Evolutionary conservation across 2,113 vertebrate species (phyloP), one percentile per base, ranked within the genome.

Genomic region (Silurus glanis): DNA sequence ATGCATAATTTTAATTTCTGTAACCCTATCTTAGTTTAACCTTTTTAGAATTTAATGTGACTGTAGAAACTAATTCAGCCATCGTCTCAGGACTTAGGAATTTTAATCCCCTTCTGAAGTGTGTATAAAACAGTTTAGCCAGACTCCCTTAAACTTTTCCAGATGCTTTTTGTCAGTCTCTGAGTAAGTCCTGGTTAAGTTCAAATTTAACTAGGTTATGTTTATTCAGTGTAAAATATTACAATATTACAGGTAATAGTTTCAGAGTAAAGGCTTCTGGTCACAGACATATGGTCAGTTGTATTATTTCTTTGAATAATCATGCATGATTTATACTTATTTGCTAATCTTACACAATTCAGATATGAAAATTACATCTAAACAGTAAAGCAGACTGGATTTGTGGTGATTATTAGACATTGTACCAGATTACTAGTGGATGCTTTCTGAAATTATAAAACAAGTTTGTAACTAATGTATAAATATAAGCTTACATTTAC

Each of bases 61-160:
- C 72, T 83, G 74, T 61, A 84, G 83, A 84, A 74, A 47, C 83
- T 19, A 21, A 8, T 28, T 83, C 37, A 72, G 82, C 82, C 6
- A 6, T 56, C 51, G 66, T 71, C 23, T 83, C 66, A 55, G 16
- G 51, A 17, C 28, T 47, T 21, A 71, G 10, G 55, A 83, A 61
- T 83, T 74, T 74, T 59, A 74, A 45, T 16, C 67, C 67, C 45
- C 78, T 64, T 64, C 59, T 62, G 59, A 64, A 82, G 61, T 47
- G 45, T 64, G 80, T 61, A 82, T 82, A 49, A 64, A 64, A 81
- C 21, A 82, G 61, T 82, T 53, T 76, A 82, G 37, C 47, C 80
- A 82, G 45, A 51, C 61, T 7, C 37, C 12, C 0, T 12, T 21
- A 51, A 23, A 64, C 58, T 64, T 64, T 64, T 21, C 59, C 80